These are phyloP conservation scores for Triops cancriformis DNA, from an alignment of 1,140 invertebrate genomes.

Conservation along the genomic window DNA sequence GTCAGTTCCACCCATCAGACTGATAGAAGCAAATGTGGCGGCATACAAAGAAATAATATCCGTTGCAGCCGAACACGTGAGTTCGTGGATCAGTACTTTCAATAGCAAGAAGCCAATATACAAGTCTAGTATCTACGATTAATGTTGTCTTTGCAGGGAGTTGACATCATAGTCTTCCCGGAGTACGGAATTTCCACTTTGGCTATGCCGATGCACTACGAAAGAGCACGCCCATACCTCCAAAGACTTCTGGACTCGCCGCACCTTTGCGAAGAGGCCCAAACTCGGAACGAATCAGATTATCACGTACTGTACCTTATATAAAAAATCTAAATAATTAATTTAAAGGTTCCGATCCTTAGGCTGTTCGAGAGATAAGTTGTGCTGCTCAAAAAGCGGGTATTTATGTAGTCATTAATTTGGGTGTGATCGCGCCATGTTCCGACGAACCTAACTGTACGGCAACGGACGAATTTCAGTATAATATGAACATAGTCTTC, in stretches of 20 bases:
- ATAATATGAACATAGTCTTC: constrained; percentile 69
- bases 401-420: constrained; percentile 61
- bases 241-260: constrained; percentile 25
- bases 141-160: constrained; percentile 43
- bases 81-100: no score
- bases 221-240: constrained; percentile 28
- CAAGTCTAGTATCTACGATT: no score
- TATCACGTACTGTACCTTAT: neutral
- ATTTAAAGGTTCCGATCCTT: neutral
- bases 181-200: constrained; percentile 53
- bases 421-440: constrained; percentile 54
- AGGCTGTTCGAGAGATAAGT: constrained; percentile 45
- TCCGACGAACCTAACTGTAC: constrained; percentile 34
- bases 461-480: constrained; percentile 43
- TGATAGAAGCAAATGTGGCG: constrained; percentile 29
- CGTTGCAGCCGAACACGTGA: constrained; percentile 30
- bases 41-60: constrained; percentile 29
- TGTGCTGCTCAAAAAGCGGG: constrained; percentile 46
- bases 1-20: constrained; percentile 20
- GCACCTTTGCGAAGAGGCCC: neutral
- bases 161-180: constrained; percentile 75
- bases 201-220: constrained; percentile 26
- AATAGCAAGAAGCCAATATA: no score
- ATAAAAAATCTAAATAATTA: no score
- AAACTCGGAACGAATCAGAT: constrained; percentile 24